Base-by-base conservation (phyloP, 2,797 vertebrate genomes). In the Catostomus latipinnis region DNA sequence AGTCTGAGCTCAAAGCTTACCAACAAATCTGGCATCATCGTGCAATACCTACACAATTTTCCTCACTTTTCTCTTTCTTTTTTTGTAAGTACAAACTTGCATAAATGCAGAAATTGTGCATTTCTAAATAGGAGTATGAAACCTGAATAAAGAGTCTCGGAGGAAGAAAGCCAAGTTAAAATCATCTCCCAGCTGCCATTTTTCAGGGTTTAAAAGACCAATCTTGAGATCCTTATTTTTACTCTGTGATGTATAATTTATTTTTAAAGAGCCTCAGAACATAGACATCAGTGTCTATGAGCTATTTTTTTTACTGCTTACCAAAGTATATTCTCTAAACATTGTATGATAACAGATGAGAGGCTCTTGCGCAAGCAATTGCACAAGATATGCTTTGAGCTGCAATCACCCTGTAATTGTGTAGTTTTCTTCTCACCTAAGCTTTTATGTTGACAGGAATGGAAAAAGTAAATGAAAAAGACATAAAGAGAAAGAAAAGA, bases 11-110 rank as follows among this genome's bases (percentile, higher is more conserved):
- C 67, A 65, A 34, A 81, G 81, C 74, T 84, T 84, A 84, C 74
- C 78, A 83, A 81, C 81, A 83, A 74, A 81, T 86, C 58, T 73
- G 50, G 63, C 60, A 79, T 82, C 80, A 72, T 70, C 80, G 43
- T 50, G 49, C 70, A 46, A 50, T 22, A 22, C 34, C 34, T 2
- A 34, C 34, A 34, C 4, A 34, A 34, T 34, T 34, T 3, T 34
- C 34, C 34, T 34, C 34, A 34, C 2, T 34, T 34, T 34, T 34
- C 34, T 34, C 34, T 34, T 34, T 34, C 34, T 34, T 34, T 4
- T 3, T 34, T 34, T 34, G 34, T 73, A 71, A 72, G 48, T 50
- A 53, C 12, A 56, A 61, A 68, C 49, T 71, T 8, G 49, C 48
- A 66, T 76, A 53, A 8, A 62, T 46, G 34, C 76, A 18, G 34